Percentiles rank a stretch among this genome's conserved stretches.
phyloP scores from a whole-genome alignment of 2,113 vertebrate genomes.

The Dromas ardeola region DNA sequence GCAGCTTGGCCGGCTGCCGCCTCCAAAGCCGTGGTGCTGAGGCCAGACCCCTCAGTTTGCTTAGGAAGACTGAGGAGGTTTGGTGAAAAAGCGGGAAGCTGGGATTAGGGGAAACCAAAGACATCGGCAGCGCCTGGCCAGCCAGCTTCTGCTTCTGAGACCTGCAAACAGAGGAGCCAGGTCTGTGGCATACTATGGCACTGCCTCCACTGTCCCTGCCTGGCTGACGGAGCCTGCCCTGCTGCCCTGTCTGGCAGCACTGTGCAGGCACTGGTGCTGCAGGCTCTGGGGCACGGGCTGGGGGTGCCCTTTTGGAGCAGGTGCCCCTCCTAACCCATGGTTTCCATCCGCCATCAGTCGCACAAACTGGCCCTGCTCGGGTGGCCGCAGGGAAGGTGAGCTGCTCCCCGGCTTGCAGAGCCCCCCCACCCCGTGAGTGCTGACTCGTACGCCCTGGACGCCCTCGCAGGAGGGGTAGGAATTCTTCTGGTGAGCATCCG shows the following conservation, averaged over 20 bases:
- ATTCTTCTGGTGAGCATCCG: background rate
- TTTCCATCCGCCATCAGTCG: background rate
- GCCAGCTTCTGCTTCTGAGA: background rate
- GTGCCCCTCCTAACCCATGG: background rate
- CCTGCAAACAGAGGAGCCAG: background rate
- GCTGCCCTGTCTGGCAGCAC: background rate
- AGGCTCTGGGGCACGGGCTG: background rate
- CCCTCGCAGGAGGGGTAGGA: background rate
- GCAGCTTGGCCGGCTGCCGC: background rate
- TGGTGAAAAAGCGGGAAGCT: background rate
- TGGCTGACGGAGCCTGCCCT: background rate
- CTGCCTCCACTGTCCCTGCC: background rate
- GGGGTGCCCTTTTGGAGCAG: background rate
- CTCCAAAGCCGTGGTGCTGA: background rate
- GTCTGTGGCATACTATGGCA: fast-evolving
- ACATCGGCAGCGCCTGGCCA: background rate
- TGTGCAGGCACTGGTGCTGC: background rate
- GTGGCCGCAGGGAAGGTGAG: background rate
- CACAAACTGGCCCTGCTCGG: background rate
- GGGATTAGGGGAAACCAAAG: background rate
- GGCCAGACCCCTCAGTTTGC: background rate
- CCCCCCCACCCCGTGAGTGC: too few species aligned
- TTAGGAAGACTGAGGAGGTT: background rate
- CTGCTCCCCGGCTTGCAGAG: background rate
- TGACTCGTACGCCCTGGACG: background rate